Evolutionary conservation across 2,113 vertebrate genomes (phyloP), one percentile per base, ranked within the genome.

Genomic region (Fulica atra): DNA sequence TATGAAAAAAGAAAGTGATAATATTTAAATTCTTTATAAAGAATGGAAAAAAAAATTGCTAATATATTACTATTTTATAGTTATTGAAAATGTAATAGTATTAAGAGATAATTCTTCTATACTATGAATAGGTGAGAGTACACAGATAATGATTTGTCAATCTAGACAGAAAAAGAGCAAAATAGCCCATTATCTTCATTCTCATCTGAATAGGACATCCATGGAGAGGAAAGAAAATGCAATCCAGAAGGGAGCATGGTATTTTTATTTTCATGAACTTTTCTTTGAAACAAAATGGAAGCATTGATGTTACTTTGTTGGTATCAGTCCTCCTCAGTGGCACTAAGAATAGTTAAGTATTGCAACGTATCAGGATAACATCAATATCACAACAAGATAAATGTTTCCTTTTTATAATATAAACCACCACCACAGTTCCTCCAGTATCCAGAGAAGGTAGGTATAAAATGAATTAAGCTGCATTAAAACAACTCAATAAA

Each of bases 281-380:
- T 88, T 9, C 25, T 96, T 93, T 81, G 71, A 80, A 95, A 88
- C 20, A 86, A 80, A 94, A 93, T 70, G 40, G 71, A 90, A 81
- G 50, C 10, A 70, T 82, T 90, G n/a, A 40, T 93, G 56, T 93
- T 88, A 40, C 73, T 88, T 93, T 85, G 35, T 68, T 92, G 24
- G 23, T 78, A 89, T 86, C 69, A 59, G 24, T 25, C 18, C 13
- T 79, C 20, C 48, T 70, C 38, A 65, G 1, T 50, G 16, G 7
- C 74, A 35, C 61, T 77, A 88, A 36, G 54, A 92, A 88, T 80
- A 51, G 33, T 46, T 92, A 78, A 92, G 83, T 90, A 90, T 90
- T 73, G n/a, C 40, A 93, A 31, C 18, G 53, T 92, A 88, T 60
- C 31, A 70, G 28, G 44, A 59, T 57, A 90, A 60, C 53, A 68